Percentiles rank a stretch among this genome's conserved stretches.
phyloP scores from a whole-genome alignment of 2,113 vertebrate species.

The Lepidothrix coronata region DNA sequence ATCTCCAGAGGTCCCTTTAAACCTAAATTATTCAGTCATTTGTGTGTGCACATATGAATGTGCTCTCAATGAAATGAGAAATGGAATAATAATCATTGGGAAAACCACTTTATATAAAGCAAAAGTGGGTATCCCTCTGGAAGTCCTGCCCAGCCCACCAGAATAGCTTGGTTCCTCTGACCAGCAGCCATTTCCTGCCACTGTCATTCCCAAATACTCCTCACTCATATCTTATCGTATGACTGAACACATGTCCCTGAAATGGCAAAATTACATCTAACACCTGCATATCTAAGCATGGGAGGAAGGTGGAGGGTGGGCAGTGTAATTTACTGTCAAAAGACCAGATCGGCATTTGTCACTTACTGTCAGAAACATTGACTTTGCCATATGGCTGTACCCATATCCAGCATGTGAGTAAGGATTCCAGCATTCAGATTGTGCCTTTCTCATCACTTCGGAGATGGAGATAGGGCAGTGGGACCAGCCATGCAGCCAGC shows the following conservation, averaged over 20 bases:
- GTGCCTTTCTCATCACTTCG: neutral
- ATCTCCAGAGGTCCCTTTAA: neutral
- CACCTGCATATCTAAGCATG: neutral
- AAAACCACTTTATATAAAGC: neutral
- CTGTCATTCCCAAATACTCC: neutral
- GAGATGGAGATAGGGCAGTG: neutral
- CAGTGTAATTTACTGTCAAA: neutral
- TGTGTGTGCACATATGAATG: neutral
- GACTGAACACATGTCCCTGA: fast-evolving
- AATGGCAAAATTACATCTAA: neutral
- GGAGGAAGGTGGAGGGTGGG: neutral
- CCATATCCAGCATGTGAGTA: neutral
- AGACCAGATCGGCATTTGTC: neutral
- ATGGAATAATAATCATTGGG: neutral
- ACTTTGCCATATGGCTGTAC: neutral
- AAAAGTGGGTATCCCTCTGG: neutral
- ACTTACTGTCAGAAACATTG: neutral
- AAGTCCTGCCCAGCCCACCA: neutral
- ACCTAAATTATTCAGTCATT: neutral
- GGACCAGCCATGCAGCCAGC: neutral
- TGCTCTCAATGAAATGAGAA: neutral
- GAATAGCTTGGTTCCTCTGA: neutral
- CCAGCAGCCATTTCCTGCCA: neutral
- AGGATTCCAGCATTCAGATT: neutral
- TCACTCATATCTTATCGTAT: fast-evolving